Conservation (phyloP, 2,113 vertebrate species). For the Procavia capensis region DNA sequence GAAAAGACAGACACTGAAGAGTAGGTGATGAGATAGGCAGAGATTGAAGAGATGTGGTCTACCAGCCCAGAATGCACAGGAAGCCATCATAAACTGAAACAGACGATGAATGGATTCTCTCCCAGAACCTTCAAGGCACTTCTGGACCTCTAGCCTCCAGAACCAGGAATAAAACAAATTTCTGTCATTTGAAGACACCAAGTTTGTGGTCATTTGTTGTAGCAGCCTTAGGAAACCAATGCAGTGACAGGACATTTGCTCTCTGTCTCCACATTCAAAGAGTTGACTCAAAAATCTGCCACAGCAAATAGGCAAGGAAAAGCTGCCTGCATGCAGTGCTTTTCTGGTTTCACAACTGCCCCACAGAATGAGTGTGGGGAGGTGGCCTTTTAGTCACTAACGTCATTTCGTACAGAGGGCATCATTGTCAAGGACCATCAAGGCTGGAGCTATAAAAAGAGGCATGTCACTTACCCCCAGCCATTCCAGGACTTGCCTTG, state of each 20-base stretch:
- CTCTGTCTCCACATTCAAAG: not conserved
- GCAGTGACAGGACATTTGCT: constrained; percentile 47
- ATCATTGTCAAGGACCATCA: not conserved
- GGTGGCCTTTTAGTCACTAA: not conserved
- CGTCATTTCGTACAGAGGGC: not conserved
- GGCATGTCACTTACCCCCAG: not conserved
- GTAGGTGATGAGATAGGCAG: not conserved
- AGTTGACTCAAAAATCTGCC: not conserved
- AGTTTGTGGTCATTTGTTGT: not conserved
- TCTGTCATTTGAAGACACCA: not conserved
- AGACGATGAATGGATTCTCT: not conserved
- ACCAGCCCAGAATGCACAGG: not conserved
- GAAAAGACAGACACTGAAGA: not conserved
- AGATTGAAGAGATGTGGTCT: not conserved
- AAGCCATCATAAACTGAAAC: not conserved
- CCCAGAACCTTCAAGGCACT: not conserved
- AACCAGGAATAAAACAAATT: not conserved
- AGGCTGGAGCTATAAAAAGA: not conserved
- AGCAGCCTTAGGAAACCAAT: not conserved
- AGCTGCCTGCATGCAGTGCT: not conserved
- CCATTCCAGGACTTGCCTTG: constrained; percentile 2
- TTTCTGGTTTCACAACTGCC: constrained; percentile 1
- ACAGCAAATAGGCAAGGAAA: constrained; percentile 18
- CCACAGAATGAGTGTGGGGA: not conserved
- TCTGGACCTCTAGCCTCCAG: not conserved